Conservation (phyloP, 1,140 invertebrate species). For the Monomorium pharaonis region DNA sequence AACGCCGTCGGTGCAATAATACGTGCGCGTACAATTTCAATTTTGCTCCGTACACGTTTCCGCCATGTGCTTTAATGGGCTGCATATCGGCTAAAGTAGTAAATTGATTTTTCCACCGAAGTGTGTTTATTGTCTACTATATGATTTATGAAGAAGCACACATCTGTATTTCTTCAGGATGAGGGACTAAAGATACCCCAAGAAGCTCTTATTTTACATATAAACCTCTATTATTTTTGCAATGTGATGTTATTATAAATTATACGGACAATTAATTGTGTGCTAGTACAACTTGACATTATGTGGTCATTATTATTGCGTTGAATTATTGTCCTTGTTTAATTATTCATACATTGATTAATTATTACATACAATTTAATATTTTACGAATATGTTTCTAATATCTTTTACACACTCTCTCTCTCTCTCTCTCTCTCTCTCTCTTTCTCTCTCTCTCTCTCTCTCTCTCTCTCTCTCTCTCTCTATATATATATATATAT, state of each 20-base stretch:
- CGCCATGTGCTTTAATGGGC: not conserved
- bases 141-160: not conserved
- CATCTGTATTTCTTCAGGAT: not conserved
- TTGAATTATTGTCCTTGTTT: no score
- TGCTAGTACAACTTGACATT: not conserved
- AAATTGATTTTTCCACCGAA: not conserved
- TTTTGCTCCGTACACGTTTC: constrained; percentile 17
- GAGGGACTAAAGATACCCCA: not conserved
- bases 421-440: no score
- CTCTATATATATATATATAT: no score
- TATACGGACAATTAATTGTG: not conserved
- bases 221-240: not conserved
- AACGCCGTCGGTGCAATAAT: constrained; percentile 4
- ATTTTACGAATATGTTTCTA: no score
- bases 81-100: not conserved
- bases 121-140: not conserved
- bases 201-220: not conserved
- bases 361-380: no score
- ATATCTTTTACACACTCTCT: no score
- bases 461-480: no score
- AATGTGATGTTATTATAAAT: not conserved
- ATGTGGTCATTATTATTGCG: not conserved
- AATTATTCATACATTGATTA: no score
- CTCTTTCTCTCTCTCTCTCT: no score
- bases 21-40: constrained; percentile 31